These are phyloP conservation scores for Arge pagana DNA, from an alignment of 2,888 invertebrate species.

Conservation along the genomic window DNA sequence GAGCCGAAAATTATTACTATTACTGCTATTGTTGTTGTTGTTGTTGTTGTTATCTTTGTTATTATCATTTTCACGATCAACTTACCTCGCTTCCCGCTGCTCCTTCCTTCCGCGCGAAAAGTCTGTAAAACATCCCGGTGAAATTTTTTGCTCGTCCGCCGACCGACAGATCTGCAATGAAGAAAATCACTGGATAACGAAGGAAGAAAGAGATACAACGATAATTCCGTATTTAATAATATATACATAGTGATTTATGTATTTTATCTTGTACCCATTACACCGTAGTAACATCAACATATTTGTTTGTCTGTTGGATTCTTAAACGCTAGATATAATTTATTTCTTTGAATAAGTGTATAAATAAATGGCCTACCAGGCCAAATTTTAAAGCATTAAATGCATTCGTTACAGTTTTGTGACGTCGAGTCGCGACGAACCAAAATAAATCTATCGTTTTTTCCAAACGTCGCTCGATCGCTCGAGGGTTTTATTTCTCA, in stretches of 20 bases:
- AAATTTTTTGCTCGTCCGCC: too few species aligned
- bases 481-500: background rate
- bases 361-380: background rate
- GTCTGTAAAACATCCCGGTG: too few species aligned
- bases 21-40: too few species aligned
- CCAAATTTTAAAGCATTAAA: conserved; percentile 14
- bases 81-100: too few species aligned
- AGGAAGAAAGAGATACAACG: background rate
- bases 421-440: conserved; percentile 9
- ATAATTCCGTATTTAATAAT: conserved; percentile 16
- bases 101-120: too few species aligned
- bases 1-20: too few species aligned
- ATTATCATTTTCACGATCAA: too few species aligned
- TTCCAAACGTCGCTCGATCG: background rate
- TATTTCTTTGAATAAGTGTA: conserved; percentile 22
- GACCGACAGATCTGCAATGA: too few species aligned
- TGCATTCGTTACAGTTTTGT: conserved; percentile 21
- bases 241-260: conserved; percentile 49
- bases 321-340: conserved; percentile 28
- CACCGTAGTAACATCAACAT: conserved; percentile 54
- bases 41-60: too few species aligned
- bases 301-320: conserved; percentile 33
- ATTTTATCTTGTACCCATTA: conserved; percentile 54
- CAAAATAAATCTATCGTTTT: background rate
- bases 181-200: too few species aligned